These are phyloP conservation scores for Ectemnius lituratus DNA, from an alignment of 2,888 invertebrate species.

Conservation along the genomic window DNA sequence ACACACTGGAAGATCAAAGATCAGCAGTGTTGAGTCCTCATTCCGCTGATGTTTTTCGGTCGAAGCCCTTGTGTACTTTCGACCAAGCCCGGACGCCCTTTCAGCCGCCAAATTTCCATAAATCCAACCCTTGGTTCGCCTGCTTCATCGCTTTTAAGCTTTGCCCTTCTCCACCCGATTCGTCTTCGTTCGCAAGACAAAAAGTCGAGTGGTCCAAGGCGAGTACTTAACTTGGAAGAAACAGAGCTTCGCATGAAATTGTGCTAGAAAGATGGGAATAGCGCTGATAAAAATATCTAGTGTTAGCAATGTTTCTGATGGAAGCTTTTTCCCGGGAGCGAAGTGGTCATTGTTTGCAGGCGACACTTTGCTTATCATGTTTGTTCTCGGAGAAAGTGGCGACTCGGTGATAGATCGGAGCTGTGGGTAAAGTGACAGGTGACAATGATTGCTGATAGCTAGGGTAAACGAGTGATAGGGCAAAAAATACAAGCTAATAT, in stretches of 20 bases:
- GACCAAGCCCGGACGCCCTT: constrained; percentile 41
- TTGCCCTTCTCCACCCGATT: constrained; percentile 18
- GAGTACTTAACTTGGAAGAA: not conserved
- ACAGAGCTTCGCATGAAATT: no score
- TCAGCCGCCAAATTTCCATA: constrained; percentile 59
- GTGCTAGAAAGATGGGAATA: not conserved
- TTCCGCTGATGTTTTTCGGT: constrained; percentile 43
- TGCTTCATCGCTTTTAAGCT: constrained; percentile 9
- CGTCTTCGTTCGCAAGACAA: constrained; percentile 2
- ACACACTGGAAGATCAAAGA: constrained; percentile 53
- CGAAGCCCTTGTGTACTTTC: constrained; percentile 17
- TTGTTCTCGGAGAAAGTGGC: not conserved
- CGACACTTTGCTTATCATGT: constrained; percentile 5
- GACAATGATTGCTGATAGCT: no score
- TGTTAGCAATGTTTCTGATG: not conserved
- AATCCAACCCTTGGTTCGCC: constrained; percentile 33
- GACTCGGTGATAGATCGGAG: no score
- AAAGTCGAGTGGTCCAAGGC: not conserved
- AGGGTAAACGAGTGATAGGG: no score
- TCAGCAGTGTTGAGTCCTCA: constrained; percentile 39
- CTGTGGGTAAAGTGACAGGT: no score
- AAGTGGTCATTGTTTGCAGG: not conserved
- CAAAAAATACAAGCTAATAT: no score
- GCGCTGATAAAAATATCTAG: not conserved
- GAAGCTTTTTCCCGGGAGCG: constrained; percentile 1